These are phyloP conservation scores for Balearica regulorum DNA, from an alignment of 2,797 vertebrate genomes.

Conservation along the genomic window DNA sequence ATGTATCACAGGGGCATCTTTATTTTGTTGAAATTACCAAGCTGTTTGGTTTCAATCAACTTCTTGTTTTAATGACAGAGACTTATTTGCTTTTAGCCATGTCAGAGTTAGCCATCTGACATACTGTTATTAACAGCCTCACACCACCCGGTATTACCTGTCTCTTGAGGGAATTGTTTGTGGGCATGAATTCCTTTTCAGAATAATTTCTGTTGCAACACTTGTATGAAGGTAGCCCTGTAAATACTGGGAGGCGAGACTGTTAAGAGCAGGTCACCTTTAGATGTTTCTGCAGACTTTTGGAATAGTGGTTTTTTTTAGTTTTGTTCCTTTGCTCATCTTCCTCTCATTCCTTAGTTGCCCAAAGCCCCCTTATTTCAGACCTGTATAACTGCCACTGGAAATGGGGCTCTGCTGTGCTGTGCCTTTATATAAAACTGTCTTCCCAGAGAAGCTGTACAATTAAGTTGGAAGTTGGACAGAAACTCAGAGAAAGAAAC, in stretches of 20 bases:
- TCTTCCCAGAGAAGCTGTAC: background rate
- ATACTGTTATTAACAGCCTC: background rate
- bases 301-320: background rate
- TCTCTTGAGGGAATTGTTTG: background rate
- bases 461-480: background rate
- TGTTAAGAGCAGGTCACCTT: background rate
- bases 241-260: background rate
- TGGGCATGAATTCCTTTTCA: background rate
- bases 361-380: background rate
- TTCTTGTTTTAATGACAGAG: background rate
- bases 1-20: background rate
- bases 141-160: rapidly evolving
- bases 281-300: background rate
- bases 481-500: background rate
- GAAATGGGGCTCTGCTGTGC: background rate
- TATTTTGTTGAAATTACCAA: background rate
- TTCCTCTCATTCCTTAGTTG: background rate
- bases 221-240: background rate
- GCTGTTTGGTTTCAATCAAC: background rate
- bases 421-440: background rate
- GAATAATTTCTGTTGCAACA: background rate
- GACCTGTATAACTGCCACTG: background rate
- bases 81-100: background rate
- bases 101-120: background rate
- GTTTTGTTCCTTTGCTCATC: background rate